phyloP scores from a whole-genome alignment of 1,140 invertebrate species.

The Lordiphosa stackelbergi region DNA sequence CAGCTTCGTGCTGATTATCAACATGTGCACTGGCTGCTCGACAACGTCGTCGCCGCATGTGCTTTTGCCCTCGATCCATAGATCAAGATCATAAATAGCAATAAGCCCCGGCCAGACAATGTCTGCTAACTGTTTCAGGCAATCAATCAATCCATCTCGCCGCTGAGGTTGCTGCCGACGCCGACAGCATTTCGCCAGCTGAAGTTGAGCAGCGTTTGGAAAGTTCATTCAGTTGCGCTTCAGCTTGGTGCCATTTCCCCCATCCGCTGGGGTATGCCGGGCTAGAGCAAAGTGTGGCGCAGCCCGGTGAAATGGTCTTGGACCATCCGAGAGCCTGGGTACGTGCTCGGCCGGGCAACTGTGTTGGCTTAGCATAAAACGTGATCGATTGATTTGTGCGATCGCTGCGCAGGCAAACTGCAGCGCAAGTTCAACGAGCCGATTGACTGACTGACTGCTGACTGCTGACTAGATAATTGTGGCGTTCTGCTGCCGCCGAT shows the following conservation, averaged over 20 bases:
- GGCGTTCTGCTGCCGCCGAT: conserved; percentile 62
- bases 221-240: conserved; percentile 72
- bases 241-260: conserved; percentile 35
- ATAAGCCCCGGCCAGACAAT: conserved; percentile 73
- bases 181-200: conserved; percentile 46
- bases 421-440: conserved; percentile 69
- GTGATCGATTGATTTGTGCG: conserved; percentile 77
- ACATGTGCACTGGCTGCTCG: conserved; percentile 65
- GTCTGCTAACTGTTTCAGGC: conserved; percentile 77
- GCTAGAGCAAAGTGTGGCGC: neutral
- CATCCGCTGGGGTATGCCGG: conserved; percentile 15
- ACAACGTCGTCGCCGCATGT: conserved; percentile 60
- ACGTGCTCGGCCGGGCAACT: conserved; percentile 20
- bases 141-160: conserved; percentile 76
- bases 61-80: conserved; percentile 77
- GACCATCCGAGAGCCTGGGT: conserved; percentile 1
- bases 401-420: conserved; percentile 34
- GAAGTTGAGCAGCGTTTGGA: conserved; percentile 52
- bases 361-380: conserved; percentile 57
- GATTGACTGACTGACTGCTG: conserved; percentile 75
- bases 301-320: conserved; percentile 14
- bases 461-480: conserved; percentile 77
- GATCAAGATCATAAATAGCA: conserved; percentile 77
- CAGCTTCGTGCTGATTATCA: conserved; percentile 69
- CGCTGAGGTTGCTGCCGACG: conserved; percentile 25